Base-by-base conservation (phyloP, 2,888 invertebrate species). In the Tupiocoris notatus region DNA sequence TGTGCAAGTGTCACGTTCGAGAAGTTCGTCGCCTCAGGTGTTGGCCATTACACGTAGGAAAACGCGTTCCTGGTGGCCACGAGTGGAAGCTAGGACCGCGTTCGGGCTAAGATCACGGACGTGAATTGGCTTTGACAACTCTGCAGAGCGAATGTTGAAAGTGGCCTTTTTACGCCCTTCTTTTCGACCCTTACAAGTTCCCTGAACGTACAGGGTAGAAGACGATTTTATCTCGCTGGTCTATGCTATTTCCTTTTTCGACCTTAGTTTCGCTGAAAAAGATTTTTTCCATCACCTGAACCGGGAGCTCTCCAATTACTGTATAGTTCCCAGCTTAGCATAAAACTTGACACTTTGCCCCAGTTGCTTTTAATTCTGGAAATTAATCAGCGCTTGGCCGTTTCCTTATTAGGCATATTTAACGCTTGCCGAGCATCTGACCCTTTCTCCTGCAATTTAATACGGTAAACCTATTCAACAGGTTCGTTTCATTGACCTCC, bases 1-100 rank as follows among this genome's bases (percentile, higher is more conserved):
- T 39, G 3, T 12, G 39, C 6, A 7, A 39, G 3, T 7, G 39
- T 39, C 73, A 73, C 73, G 73, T 73, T 73, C 57, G 73, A 73
- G 73, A 73, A 73, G 39, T 73, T 73, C 62, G 73, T 63, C 62
- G 73, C 73, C 73, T 73, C 73, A 73, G 73, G 73, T 73, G 73
- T 62, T 62, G 54, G 73, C 73, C 73, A 73, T 73, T 73, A 73
- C 73, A n/a, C n/a, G n/a, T n/a, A n/a, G n/a, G n/a, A n/a, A n/a
- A n/a, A n/a, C n/a, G 54, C 39, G 6, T 39, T 39, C 39, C 39
- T 39, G 39, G 39, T 39, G 39, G 39, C 39, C 39, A 12, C 6
- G 6, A 7, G 39, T 39, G 6, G 39, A 39, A 39, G 39, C 12
- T 39, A 12, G 39, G 3, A 12, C 12, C 39, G 12, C 6, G 12